Conservation (phyloP, 2,888 invertebrate genomes). For the Galeopsomyia nigrocyanea region DNA sequence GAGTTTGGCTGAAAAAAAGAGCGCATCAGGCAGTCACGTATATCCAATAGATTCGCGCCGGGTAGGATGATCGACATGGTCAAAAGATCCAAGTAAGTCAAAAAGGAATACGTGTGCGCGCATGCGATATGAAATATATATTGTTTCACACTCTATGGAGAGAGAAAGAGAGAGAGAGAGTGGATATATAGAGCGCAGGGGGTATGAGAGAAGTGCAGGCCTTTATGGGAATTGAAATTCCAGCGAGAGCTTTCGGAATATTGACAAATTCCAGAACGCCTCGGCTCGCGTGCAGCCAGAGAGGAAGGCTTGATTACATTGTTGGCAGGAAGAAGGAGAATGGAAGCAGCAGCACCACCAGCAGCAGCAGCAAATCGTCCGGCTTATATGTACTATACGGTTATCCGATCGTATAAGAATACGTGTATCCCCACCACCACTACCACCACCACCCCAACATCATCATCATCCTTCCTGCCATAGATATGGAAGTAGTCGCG, state of each 20-base stretch:
- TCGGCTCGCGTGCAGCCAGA: constrained; percentile 23
- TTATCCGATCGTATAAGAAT: constrained; percentile 28
- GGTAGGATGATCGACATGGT: too few species aligned
- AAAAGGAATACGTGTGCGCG: background rate
- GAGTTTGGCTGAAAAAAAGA: constrained; percentile 12
- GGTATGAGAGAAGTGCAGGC: constrained; percentile 54
- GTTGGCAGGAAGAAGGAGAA: too few species aligned
- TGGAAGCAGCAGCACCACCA: too few species aligned
- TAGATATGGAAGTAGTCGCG: background rate
- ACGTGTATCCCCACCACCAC: constrained; percentile 2
- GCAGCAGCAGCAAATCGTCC: constrained; percentile 10
- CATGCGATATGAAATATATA: too few species aligned
- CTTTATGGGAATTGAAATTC: constrained; percentile 60
- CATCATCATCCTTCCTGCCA: too few species aligned
- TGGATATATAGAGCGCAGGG: constrained; percentile 16
- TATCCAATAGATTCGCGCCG: constrained; percentile 31
- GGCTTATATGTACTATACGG: constrained; percentile 1
- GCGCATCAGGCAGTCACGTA: constrained; percentile 44
- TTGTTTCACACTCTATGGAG: background rate
- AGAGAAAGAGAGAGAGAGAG: constrained; percentile 18
- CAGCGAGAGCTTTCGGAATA: constrained; percentile 54
- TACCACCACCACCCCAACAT: background rate
- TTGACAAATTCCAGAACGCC: constrained; percentile 58
- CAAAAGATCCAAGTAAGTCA: too few species aligned
- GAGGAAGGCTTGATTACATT: constrained; percentile 50